Base-by-base conservation (phyloP, 2,888 invertebrate species). In the Adela reaumurella region DNA sequence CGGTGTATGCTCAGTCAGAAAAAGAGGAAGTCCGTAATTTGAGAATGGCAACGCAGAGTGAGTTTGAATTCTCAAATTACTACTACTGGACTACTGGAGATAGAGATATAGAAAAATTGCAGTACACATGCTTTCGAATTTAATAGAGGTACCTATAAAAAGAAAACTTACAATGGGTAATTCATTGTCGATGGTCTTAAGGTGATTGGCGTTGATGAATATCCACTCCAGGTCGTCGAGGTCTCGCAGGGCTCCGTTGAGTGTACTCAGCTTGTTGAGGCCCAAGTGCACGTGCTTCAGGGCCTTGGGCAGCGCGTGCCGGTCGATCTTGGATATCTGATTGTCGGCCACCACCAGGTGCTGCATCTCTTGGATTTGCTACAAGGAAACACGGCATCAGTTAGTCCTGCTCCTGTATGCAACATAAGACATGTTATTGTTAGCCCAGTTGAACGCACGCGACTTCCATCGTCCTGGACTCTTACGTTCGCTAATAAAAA, bases 171-270 rank as follows among this genome's bases (percentile, higher is more conserved):
- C 82, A 54, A 83, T 76, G 2, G 92, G 92, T 53, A 93, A 65
- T 67, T 93, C 88, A 45, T 86, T 85, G 46, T 92, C 92, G 57
- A 93, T 74, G 20, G 86, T 81, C 51, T 84, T 84, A 50, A 93
- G 74, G 56, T 87, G 83, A 66, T 93, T 93, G 49, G 85, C 81
- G 62, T 91, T 91, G 46, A 92, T 84, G 57, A 91, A 87, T 46
- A 93, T 79, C 84, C 91, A 90, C 59, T 88, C 86, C 52, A 93
- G 70, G 52, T 87, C 83, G 52, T 85, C 83, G 46, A 92, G 70
- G 50, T 89, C 85, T 52, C 86, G 81, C n/a, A 92, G 66, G 1
- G 90, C 89, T n/a, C 88, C 87, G 62, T 92, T 92, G 48, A 93
- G 67, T 47, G 83, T 81, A 50, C 76, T 83, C 44, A 93, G 74